Evolutionary conservation across 2,888 invertebrate species (phyloP).

Genomic region (Anoplius nigerrimus): DNA sequence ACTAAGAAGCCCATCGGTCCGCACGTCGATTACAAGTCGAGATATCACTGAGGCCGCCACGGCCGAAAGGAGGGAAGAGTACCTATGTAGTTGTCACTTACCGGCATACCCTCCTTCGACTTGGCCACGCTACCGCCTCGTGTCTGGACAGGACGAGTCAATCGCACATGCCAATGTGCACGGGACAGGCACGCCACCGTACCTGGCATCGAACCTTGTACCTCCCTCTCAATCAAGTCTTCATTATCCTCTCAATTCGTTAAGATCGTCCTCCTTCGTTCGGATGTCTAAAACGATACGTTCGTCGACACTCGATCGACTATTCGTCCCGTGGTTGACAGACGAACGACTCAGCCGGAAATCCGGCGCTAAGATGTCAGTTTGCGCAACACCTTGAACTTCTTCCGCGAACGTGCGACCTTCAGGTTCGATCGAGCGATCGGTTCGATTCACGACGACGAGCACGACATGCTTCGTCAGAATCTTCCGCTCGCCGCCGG

Average conservation of each 20-base stretch:
- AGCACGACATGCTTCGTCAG: conserved; percentile 13
- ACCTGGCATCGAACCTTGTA: too few species aligned
- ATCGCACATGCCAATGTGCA: background rate
- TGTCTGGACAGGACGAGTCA: conserved; percentile 1
- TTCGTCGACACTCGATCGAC: too few species aligned
- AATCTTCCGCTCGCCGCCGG: conserved; percentile 26
- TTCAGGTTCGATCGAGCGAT: background rate
- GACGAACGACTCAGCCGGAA: background rate
- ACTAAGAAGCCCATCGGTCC: conserved; percentile 38
- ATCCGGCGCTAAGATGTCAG: background rate
- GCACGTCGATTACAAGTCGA: conserved; percentile 43
- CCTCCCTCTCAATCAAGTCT: too few species aligned
- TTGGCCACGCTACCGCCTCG: conserved; percentile 1
- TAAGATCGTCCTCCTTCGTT: too few species aligned
- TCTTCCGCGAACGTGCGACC: background rate
- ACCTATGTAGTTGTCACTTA: conserved; percentile 37
- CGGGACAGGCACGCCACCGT: too few species aligned
- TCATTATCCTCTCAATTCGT: too few species aligned
- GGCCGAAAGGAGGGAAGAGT: conserved; percentile 11
- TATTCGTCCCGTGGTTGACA: too few species aligned
- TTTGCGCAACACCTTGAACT: background rate
- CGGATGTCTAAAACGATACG: too few species aligned
- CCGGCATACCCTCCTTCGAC: background rate
- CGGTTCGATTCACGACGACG: conserved; percentile 9
- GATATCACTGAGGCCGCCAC: conserved; percentile 27